These are phyloP conservation scores for Campaea margaritaria DNA, from an alignment of 2,888 invertebrate genomes.

Conservation along the genomic window DNA sequence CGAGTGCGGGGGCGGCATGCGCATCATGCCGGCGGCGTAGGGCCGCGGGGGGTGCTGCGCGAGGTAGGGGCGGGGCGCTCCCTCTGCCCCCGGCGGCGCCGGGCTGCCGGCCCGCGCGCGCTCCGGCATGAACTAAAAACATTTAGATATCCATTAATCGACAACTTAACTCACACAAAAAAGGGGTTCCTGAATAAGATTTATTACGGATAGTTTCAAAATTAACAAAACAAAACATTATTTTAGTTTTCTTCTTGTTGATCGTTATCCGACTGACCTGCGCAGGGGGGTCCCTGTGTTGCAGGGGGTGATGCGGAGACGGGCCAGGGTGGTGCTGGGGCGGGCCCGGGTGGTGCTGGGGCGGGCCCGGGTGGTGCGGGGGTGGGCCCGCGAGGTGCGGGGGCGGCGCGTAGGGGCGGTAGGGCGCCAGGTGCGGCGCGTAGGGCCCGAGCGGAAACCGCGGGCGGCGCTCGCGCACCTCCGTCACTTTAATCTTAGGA, in stretches of 20 bases:
- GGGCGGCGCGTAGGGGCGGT: conserved; percentile 75
- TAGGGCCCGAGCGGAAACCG: conserved; percentile 79
- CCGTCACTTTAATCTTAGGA: conserved; percentile 79
- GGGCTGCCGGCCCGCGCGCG: conserved; percentile 42
- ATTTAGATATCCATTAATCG: neutral
- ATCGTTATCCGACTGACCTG: conserved; percentile 1
- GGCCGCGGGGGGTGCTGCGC: conserved; percentile 22
- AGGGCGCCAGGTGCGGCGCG: conserved; percentile 78
- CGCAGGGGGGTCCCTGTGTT: conserved; percentile 1
- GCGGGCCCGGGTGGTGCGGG: conserved; percentile 23
- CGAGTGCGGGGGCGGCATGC: conserved; percentile 3
- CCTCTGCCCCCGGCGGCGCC: conserved; percentile 14
- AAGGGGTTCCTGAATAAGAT: no score
- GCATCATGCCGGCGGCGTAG: conserved; percentile 33
- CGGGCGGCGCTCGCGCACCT: conserved; percentile 74
- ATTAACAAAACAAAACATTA: no score
- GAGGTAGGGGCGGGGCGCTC: conserved; percentile 8
- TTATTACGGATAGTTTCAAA: no score
- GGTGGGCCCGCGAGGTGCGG: conserved; percentile 31
- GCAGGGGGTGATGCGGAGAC: conserved; percentile 6
- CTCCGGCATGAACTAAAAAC: conserved; percentile 23
- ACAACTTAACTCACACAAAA: no score
- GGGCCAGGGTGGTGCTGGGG: conserved; percentile 43
- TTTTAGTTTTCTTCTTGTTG: neutral
- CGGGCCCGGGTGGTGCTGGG: conserved; percentile 36